phyloP scores from a whole-genome alignment of 2,113 vertebrate genomes.

The Clarias magur region DNA sequence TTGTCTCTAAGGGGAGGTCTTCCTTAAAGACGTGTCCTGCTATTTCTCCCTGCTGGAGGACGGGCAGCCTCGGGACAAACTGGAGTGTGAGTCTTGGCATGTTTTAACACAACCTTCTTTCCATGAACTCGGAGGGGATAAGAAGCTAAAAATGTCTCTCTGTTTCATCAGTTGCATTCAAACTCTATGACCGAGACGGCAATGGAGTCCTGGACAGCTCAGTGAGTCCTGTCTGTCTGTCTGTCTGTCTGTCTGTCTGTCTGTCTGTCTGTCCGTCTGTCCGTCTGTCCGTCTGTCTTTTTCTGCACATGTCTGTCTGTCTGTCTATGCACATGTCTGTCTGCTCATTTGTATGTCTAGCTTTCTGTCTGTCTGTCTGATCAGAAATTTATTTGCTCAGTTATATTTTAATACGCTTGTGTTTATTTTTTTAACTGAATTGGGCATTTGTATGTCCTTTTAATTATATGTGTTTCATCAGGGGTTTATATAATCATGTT shows the following conservation, averaged over 20 bases:
- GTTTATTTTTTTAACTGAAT: too few species aligned
- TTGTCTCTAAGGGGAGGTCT: constrained; percentile 70
- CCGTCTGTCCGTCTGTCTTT: background rate
- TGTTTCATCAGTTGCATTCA: constrained; percentile 82
- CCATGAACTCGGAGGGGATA: too few species aligned
- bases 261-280: background rate
- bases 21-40: constrained; percentile 87
- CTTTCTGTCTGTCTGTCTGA: background rate
- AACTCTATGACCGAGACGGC: constrained; percentile 88
- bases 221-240: constrained; percentile 71
- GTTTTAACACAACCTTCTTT: background rate
- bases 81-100: constrained; percentile 80
- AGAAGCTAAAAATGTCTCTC: background rate
- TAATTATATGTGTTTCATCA: too few species aligned
- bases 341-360: background rate
- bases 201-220: constrained; percentile 89
- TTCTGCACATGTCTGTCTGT: too few species aligned
- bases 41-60: constrained; percentile 93
- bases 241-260: background rate
- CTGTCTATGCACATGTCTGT: background rate
- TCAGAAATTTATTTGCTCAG: background rate
- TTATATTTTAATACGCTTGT: background rate
- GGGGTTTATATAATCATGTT: too few species aligned
- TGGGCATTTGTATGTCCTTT: too few species aligned
- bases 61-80: constrained; percentile 85